Evolutionary conservation across 2,113 vertebrate genomes (phyloP), one percentile per base, ranked within the genome.

Genomic region (Forbesichthys agassizii): DNA sequence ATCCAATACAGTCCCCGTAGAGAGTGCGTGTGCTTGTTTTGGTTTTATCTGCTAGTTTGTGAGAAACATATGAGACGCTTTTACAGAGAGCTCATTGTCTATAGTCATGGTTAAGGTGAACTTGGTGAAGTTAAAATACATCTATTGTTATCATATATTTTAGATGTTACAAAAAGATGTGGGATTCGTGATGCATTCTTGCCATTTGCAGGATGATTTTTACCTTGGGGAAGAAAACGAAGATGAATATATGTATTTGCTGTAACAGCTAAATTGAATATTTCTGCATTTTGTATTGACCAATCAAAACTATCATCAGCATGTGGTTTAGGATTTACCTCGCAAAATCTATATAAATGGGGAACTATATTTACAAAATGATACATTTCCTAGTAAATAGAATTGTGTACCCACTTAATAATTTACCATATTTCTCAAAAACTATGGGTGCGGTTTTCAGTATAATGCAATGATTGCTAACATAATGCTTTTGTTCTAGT

Each of bases 1-100:
- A 69, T 82, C 80, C 82, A 80, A 84, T 75, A 53, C 75, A 79
- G 56, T 75, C 75, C 18, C 18, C 63, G 65, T 20, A 48, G 57
- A 72, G 54, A 73, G 48, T 48, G 61, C 46, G 33, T 71, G 74
- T 64, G 54, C 58, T 59, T 58, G 66, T 48, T 49, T 46, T 48
- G 66, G 64, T 61, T 65, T 33, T 60, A 69, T 80, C 42, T 62
- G 58, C 77, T n/a, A 69, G 70, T 82, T 76, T 77, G 73, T 73
- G 51, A 51, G 55, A 49, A n/a, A 74, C 54, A 49, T 13, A 54
- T 61, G 73, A 36, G 54, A 66, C 12, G 54, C 64, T 81, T 78
- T 83, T 68, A 84, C 81, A 65, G 33, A 20, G 53, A 78, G 75
- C 71, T 68, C 74, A 54, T 64, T 71, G 64, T 18, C 18, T 61